A percentile compares a stretch with the other conserved stretches of the same genome.
These are phyloP conservation scores for Sesamia inferens DNA, from an alignment of 2,888 invertebrate species.

Conservation along the genomic window DNA sequence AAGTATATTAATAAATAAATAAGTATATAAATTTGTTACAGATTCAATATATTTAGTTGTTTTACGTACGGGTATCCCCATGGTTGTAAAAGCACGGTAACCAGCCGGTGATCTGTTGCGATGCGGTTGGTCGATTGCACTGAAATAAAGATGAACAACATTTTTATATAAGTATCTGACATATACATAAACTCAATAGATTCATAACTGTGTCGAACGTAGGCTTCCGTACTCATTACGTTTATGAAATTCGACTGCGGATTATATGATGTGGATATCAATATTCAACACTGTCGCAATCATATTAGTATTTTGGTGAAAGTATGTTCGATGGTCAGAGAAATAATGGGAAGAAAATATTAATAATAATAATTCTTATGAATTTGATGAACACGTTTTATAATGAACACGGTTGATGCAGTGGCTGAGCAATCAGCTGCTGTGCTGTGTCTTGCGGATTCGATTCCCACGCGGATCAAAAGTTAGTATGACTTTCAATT, in stretches of 20 bases:
- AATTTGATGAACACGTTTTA: too few species aligned
- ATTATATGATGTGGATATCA: conserved; percentile 26
- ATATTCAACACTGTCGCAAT: conserved; percentile 53
- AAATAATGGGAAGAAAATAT: conserved; percentile 25
- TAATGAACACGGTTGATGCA: too few species aligned
- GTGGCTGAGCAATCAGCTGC: too few species aligned
- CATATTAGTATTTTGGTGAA: conserved; percentile 49
- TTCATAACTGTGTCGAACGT: conserved; percentile 62
- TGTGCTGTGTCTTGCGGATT: too few species aligned
- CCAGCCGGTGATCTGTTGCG: conserved; percentile 68
- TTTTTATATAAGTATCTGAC: conserved; percentile 78
- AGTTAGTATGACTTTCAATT: too few species aligned
- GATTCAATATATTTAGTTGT: not conserved
- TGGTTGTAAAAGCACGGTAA: conserved; percentile 66
- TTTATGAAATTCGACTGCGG: conserved; percentile 42
- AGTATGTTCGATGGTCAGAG: conserved; percentile 25
- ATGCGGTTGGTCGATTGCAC: conserved; percentile 72
- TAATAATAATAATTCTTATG: not conserved
- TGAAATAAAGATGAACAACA: conserved; percentile 69
- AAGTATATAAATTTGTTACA: too few species aligned
- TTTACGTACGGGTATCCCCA: conserved; percentile 74
- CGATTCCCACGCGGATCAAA: too few species aligned
- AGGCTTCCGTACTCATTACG: conserved; percentile 49
- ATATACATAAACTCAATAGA: conserved; percentile 71
- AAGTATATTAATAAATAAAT: conserved; percentile 35